phyloP scores from a whole-genome alignment of 2,797 vertebrate genomes.

The Megalops cyprinoides region DNA sequence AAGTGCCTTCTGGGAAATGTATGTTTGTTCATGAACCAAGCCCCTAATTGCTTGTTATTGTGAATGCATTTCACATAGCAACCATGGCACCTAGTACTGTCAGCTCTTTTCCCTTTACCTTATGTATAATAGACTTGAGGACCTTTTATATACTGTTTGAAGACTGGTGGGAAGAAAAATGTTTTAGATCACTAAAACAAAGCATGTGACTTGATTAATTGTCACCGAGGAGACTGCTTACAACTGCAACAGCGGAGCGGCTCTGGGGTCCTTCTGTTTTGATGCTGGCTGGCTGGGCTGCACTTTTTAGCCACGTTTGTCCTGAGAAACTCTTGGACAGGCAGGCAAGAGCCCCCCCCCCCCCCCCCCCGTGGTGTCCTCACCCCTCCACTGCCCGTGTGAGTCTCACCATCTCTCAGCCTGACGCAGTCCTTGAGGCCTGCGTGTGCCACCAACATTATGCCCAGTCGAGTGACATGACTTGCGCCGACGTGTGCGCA shows the following conservation, averaged over 20 bases:
- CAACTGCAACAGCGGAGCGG: no score
- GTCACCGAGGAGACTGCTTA: background rate
- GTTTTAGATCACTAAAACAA: background rate
- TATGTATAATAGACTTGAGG: background rate
- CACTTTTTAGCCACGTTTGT: no score
- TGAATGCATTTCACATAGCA: background rate
- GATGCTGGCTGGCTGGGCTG: no score
- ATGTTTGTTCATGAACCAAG: conserved; percentile 67
- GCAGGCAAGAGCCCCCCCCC: no score
- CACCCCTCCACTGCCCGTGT: no score
- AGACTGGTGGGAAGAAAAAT: background rate
- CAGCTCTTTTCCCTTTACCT: background rate
- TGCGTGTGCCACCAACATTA: no score
- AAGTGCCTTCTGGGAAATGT: conserved; percentile 68
- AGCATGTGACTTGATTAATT: background rate
- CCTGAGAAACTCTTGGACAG: no score
- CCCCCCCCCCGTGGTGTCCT: conserved; percentile 5
- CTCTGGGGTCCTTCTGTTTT: no score
- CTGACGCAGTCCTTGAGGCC: no score
- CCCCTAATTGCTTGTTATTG: background rate
- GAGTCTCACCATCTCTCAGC: no score
- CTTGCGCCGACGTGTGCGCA: no score
- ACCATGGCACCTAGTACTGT: background rate
- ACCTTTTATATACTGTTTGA: background rate
- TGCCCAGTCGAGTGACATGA: no score